Evolutionary conservation across 2,113 vertebrate species (phyloP), one percentile per base, ranked within the genome.

Genomic region (Grammomys dolichurus): DNA sequence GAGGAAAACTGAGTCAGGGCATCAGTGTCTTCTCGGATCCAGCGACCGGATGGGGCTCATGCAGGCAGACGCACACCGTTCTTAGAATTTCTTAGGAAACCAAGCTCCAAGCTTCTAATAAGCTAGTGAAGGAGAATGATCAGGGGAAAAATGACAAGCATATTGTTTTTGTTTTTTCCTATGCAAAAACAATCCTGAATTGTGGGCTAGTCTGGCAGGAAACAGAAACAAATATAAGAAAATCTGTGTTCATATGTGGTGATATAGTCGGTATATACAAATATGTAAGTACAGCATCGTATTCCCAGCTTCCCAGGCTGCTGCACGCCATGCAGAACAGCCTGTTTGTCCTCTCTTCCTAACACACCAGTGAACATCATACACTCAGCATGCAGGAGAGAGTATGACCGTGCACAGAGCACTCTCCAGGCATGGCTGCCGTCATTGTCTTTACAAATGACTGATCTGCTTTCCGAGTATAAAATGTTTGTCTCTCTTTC

Each of bases 261-360:
- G 93, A 97, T 98, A 97, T 87, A 98, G 98, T 98, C 96, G 95
- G 96, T 98, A 98, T 98, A 98, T 98, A 99, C 98, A 99, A 92
- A 97, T 98, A 99, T 98, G 97, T 98, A 40, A 40, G 40, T 40
- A 98, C 98, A 99, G 97, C 98, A 98, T 98, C 90, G 76, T 33
- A 46, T 97, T 97, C 94, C 97, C 98, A 98, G 96, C 97, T 96
- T 72, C 94, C 97, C 97, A 95, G 97, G 98, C 97, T 98, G 97
- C 98, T 98, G 98, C 98, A 90, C 91, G 46, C 96, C 63, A 40
- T 90, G 89, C 92, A n/a, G 89, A 95, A 95, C 97, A 96, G 98
- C 97, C 97, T 31, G 93, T 19, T 0, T 67, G 88, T 75, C 11
- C 33, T 65, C 20, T n/a, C 63, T 48, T 93, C 75, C 28, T 89